Percentiles rank a stretch among this genome's conserved stretches.
These are phyloP conservation scores for Dryomyza anilis DNA, from an alignment of 2,888 invertebrate genomes.

Conservation along the genomic window DNA sequence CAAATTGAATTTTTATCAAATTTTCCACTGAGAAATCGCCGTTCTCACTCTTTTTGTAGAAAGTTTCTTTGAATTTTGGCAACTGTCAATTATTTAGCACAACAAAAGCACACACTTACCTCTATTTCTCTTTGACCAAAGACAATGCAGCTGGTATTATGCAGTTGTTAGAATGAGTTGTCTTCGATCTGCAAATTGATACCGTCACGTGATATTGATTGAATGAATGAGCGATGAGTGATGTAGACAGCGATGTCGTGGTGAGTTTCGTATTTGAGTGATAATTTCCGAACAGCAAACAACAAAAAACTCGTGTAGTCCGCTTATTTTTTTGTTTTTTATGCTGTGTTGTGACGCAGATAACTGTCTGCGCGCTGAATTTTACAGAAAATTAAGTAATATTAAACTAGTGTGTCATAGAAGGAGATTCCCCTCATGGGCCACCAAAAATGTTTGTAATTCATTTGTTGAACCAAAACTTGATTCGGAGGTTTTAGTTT, in stretches of 20 bases:
- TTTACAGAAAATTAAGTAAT: too few relatives aligned
- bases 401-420: too few relatives aligned
- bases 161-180: background rate
- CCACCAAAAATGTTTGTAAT: background rate
- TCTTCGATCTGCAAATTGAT: background rate
- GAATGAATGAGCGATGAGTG: too few relatives aligned
- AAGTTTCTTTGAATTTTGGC: background rate
- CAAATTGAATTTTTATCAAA: slow-evolving; percentile 1
- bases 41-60: background rate
- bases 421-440: too few relatives aligned
- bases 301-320: background rate
- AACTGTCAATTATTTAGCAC: background rate
- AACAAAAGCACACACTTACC: background rate
- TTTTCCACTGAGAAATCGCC: slow-evolving; percentile 5
- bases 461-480: too few relatives aligned
- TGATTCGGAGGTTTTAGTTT: too few relatives aligned
- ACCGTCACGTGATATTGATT: too few relatives aligned
- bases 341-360: background rate
- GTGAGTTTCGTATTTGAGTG: too few relatives aligned
- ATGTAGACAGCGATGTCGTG: too few relatives aligned
- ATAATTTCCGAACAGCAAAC: too few relatives aligned
- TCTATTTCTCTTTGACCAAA: background rate
- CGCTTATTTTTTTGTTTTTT: background rate
- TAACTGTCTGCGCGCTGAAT: too few relatives aligned
- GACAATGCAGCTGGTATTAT: background rate